A percentile compares a stretch with the other conserved stretches of the same genome.
Conservation (phyloP, 2,797 vertebrate genomes). For the Jordanella pulchra region DNA sequence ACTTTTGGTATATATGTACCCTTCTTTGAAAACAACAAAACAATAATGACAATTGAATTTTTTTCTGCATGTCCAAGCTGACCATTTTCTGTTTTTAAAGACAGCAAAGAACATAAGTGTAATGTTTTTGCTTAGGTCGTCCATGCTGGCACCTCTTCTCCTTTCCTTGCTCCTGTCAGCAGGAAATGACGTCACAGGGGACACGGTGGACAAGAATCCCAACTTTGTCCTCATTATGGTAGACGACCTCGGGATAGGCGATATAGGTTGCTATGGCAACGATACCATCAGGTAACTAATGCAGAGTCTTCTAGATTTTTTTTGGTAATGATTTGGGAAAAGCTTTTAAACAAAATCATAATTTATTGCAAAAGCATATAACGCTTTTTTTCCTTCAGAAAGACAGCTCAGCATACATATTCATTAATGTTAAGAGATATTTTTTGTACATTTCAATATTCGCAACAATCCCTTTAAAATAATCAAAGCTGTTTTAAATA, state of each 20-base stretch:
- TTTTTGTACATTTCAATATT: too few species aligned
- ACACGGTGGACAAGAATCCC: conserved; percentile 66
- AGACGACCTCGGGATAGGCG: conserved; percentile 90
- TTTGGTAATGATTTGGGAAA: not conserved
- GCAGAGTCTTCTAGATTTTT: not conserved
- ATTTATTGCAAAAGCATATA: too few species aligned
- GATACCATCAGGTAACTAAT: conserved; percentile 83
- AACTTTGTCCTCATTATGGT: conserved; percentile 88
- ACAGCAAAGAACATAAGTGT: not conserved
- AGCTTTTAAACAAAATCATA: not conserved
- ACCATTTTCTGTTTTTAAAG: not conserved
- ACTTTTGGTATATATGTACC: not conserved
- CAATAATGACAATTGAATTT: not conserved
- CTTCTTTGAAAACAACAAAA: not conserved
- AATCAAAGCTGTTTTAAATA: not conserved
- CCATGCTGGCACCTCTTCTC: conserved; percentile 33
- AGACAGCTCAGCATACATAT: not conserved
- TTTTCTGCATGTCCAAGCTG: not conserved
- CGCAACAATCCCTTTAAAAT: not conserved
- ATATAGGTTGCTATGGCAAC: conserved; percentile 91
- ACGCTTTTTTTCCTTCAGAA: not conserved
- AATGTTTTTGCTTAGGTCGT: conserved; percentile 23
- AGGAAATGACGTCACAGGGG: conserved; percentile 37
- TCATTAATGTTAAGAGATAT: too few species aligned
- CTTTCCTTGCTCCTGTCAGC: conserved; percentile 45